Evolutionary conservation across 2,113 vertebrate genomes (phyloP), one percentile per base, ranked within the genome.

Genomic region (Pachycephala philippinensis): DNA sequence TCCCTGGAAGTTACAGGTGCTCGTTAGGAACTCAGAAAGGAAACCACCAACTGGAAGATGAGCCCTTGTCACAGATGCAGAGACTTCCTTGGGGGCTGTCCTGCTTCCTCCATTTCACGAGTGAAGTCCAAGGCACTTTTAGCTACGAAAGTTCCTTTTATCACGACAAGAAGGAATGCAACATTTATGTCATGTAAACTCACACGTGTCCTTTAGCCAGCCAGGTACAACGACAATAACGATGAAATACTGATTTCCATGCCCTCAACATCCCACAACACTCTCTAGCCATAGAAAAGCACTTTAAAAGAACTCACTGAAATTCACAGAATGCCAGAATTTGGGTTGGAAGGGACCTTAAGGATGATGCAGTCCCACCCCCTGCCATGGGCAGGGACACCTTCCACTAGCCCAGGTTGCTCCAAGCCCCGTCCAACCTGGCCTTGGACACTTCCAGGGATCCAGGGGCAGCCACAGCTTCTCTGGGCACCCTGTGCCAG

Each of bases 391-490:
- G 3, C 28, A 87, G 20, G n/a, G 74, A 40, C 45, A 78, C 30
- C 11, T 70, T 2, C 47, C 47, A 54, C 40, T 2, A 0, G 0
- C 10, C n/a, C 65, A 79, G 24, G n/a, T 0, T 13, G n/a, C 15
- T 70, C n/a, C 64, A 61, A 61, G 7, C 30, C 23, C 12, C 0
- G 0, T 30, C 56, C 56, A 61, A 0, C 28, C 84, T 45, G 56
- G n/a, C 13, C n/a, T 70, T n/a, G 56, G n/a, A 1, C 65, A 70
- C 10, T 87, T 3, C 40, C 65, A 79, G 40, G 47, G 47, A 79
- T 47, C 82, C 69, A 64, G 30, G 28, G 19, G 5, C 39, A 87
- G 56, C 74, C 74, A 70, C 56, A 79, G 74, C 47, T 54, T 1
- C 54, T 35, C 13, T 13, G 21, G 30, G 11, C 13, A 71, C 0